Evolutionary conservation across 2,797 vertebrate species (phyloP), one percentile per base, ranked within the genome.

Genomic region (Sylvilagus floridanus): DNA sequence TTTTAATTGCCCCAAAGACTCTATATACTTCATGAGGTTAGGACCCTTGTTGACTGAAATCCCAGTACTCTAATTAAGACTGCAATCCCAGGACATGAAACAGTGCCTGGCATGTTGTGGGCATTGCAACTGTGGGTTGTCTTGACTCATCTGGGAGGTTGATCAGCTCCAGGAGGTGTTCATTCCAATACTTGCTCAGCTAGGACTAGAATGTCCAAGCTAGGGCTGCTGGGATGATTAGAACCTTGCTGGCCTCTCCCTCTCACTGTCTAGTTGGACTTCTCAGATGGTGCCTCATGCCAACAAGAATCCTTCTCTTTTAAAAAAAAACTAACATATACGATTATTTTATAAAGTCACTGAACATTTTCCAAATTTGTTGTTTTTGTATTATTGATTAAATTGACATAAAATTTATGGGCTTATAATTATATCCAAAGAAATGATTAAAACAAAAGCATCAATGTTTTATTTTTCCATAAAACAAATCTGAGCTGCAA

Each of bases 401-500:
- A 83, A 21, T 79, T 92, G 4, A 47, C 28, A 1, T 81, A 68
- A 84, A 90, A 76, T 22, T 63, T 26, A 30, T 71, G 54, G 21
- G 30, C 35, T 79, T 60, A 77, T 66, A 75, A 35, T 54, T 84
- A 0, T 69, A 28, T 76, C 26, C 1, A 24, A 90, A 76, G n/a
- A 65, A 47, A 47, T 47, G 42, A 47, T 47, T 9, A 47, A 52
- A 71, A 24, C 2, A 94, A 77, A 26, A 65, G 17, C 7, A 73
- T 8, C 82, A 83, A 65, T 32, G 5, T 0, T 37, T 76, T 82
- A 13, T 5, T 88, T 84, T 9, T 84, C 19, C 24, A 52, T 54
- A 95, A 86, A 94, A 93, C 7, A 96, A 79, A 69, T 88, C 2
- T 47, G 16, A 92, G 22, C 4, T 50, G 14, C 47, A 84, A 86